These are phyloP conservation scores for Peromyscus californicus DNA, from an alignment of 2,113 vertebrate species.

Conservation along the genomic window DNA sequence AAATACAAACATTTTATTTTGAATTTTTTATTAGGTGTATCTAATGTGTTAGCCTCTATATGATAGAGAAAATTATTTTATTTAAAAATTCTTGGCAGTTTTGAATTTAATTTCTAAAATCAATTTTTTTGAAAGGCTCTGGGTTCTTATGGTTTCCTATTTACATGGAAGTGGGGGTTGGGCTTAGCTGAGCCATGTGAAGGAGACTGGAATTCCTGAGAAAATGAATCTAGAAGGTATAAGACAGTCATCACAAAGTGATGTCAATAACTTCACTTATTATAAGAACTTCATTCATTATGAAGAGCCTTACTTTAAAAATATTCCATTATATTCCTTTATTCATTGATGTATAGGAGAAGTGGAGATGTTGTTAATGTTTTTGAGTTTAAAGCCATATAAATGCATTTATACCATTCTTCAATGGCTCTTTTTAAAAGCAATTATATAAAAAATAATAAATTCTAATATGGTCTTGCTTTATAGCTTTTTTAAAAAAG, in stretches of 20 bases:
- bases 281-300: not conserved
- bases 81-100: not conserved
- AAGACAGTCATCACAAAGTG: not conserved
- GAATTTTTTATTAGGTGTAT: not conserved
- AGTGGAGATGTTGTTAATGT: not conserved
- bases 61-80: not conserved
- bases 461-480: not conserved
- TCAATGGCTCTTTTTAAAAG: not conserved
- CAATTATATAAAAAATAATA: not conserved
- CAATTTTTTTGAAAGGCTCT: not conserved
- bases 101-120: conserved; percentile 13
- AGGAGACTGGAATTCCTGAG: not conserved
- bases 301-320: not conserved
- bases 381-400: not conserved
- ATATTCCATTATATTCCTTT: not conserved
- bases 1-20: conserved; percentile 56
- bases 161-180: not conserved
- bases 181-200: not conserved
- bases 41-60: conserved; percentile 24
- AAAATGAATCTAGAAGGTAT: too few species aligned
- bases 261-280: not conserved
- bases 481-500: not conserved
- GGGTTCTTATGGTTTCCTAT: not conserved
- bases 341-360: not conserved
- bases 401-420: not conserved